Base-by-base conservation (phyloP, 2,113 vertebrate species). In the Toxotes chatareus region DNA sequence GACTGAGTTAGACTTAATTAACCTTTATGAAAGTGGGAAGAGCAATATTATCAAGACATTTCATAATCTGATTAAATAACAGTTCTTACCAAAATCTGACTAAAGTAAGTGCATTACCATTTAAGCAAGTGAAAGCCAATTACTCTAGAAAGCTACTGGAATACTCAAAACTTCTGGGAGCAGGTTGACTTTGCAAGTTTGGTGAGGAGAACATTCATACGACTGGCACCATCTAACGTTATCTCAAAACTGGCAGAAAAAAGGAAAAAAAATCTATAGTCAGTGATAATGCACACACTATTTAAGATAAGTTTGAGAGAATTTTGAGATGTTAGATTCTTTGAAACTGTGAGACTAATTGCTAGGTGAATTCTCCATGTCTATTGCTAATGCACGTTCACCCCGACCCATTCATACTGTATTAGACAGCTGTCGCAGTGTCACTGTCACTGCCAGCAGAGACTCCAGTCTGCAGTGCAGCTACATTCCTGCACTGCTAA, bases 1-100 rank as follows among this genome's bases (percentile, higher is more conserved):
- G 79, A 82, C 31, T 68, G 16, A 72, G 13, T 56, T 63, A 76
- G 73, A 76, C 66, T 76, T 71, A 82, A 80, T 89, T 85, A 87
- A 86, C 76, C 76, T 83, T 83, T 40, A 85, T 78, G 68, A 72
- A 80, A 88, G 70, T 56, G 27, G 31, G 38, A 70, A 68, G 72
- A 34, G 16, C 71, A 74, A 76, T 82, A 76, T 81, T 72, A 88
- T 74, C 13, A 60, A 59, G 66, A 51, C 42, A 69, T 86, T 73
- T 71, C n/a, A n/a, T 7, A 53, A 56, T 44, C 46, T 31, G 53
- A 80, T 83, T 76, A n/a, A 61, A 53, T 84, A 17, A 51, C n/a
- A 77, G 47, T 47, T 76, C 19, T 72, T 61, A 42, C 56, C 72
- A 31, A 80, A 75, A 60, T 83, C 32, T 59, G 13, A 65, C 57